Evolutionary conservation across 2,113 vertebrate genomes (phyloP).

Genomic region (Forbesichthys papilliferus): DNA sequence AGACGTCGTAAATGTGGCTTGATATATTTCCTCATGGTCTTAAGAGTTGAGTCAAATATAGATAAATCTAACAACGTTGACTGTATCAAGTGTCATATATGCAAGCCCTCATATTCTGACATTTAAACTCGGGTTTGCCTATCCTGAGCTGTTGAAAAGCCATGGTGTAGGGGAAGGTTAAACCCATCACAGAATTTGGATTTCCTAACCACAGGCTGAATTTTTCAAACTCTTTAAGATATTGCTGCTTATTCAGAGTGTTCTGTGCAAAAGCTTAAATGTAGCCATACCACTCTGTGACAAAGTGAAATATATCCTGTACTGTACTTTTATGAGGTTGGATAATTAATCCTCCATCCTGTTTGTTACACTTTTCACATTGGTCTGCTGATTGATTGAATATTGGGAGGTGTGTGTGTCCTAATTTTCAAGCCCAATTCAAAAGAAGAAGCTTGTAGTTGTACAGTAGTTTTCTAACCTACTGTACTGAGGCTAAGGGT

Average conservation of each 20-base stretch:
- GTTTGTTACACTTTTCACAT: background rate
- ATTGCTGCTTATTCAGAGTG: constrained; percentile 2
- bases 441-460: constrained; percentile 6
- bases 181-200: background rate
- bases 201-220: background rate
- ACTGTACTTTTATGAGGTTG: constrained; percentile 5
- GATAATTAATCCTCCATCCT: background rate
- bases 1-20: constrained; percentile 58
- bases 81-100: background rate
- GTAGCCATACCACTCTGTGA: background rate
- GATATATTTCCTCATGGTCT: background rate
- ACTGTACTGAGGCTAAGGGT: constrained; percentile 18
- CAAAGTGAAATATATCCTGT: constrained; percentile 4
- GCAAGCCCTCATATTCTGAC: background rate
- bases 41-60: background rate
- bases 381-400: constrained; percentile 13
- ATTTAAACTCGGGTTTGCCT: too few species aligned
- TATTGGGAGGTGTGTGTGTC: background rate
- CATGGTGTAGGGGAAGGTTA: background rate
- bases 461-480: background rate
- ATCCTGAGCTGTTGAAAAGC: background rate
- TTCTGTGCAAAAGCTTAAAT: background rate
- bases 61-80: background rate
- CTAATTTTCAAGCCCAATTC: constrained; percentile 24
- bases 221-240: background rate